Base-by-base conservation (phyloP, 2,113 vertebrate species). In the Xiphorhynchus elegans region DNA sequence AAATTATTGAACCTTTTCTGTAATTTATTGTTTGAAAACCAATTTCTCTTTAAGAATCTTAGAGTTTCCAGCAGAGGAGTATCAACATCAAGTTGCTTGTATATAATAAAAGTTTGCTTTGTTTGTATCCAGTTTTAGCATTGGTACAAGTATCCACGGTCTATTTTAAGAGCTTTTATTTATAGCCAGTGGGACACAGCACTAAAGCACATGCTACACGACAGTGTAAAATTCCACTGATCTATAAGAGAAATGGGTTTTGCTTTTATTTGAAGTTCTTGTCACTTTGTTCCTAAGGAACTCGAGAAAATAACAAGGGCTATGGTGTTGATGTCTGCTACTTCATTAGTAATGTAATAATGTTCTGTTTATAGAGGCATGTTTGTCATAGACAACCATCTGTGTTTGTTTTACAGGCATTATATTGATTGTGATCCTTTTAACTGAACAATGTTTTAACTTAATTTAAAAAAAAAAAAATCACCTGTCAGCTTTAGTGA, bases 161-260 rank as follows among this genome's bases (percentile, higher is more conserved):
- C 75, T 96, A 84, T 91, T 90, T 96, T 86, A 74, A 88, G 93
- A 56, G 33, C 5, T 80, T 88, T 88, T 93, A 94, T 96, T 95
- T 96, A 87, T 95, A 96, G 84, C 50, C 33, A 70, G 70, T 70
- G 75, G 78, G 31, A 94, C 47, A 42, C 29, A 74, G 76, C 59
- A 17, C 63, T 73, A 39, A 66, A 66, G 46, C 58, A 80, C 1
- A 2, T 83, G 58, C 46, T 79, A 9, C 37, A 16, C 0, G 0
- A 42, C 39, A 59, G 44, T 31, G 14, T 59, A 85, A 28, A 5
- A 9, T 89, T 95, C 64, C 64, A n/a, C 52, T 42, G 26, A 70
- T 56, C 31, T 86, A 1, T 67, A 55, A 50, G 50, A 84, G 84
- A 76, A 90, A 9, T 12, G 59, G 4, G 2, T 37, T 94, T 87